Evolutionary conservation across 2,888 invertebrate genomes (phyloP).

Genomic region (Tinea trinotella): DNA sequence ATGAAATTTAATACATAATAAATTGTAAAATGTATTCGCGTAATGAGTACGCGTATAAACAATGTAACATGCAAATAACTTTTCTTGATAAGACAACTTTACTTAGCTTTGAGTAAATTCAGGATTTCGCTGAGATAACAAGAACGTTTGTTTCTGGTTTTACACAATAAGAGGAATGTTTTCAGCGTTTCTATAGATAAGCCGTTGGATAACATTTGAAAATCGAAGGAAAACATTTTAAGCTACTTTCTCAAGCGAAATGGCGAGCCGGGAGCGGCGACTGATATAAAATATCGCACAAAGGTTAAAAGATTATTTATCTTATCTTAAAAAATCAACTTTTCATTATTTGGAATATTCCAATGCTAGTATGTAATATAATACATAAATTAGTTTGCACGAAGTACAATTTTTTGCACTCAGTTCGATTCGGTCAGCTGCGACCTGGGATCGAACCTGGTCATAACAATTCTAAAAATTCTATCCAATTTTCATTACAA

Average conservation of each 20-base stretch:
- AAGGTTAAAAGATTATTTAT: not conserved
- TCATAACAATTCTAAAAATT: no score
- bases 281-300: not conserved
- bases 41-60: conserved; percentile 2
- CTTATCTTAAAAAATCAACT: no score
- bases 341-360: no score
- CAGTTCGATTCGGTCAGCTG: no score
- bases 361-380: no score
- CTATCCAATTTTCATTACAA: no score
- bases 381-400: no score
- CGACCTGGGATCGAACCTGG: no score
- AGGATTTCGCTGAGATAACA: conserved; percentile 4
- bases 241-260: not conserved
- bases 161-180: not conserved
- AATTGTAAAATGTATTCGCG: not conserved
- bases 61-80: conserved; percentile 5
- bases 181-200: not conserved
- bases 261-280: not conserved
- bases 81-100: conserved; percentile 6
- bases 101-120: conserved; percentile 8
- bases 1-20: not conserved
- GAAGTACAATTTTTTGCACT: no score
- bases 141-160: not conserved
- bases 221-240: not conserved
- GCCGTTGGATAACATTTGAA: not conserved